Evolutionary conservation across 2,113 vertebrate genomes (phyloP), one percentile per base, ranked within the genome.

Genomic region (Sturnira hondurensis): DNA sequence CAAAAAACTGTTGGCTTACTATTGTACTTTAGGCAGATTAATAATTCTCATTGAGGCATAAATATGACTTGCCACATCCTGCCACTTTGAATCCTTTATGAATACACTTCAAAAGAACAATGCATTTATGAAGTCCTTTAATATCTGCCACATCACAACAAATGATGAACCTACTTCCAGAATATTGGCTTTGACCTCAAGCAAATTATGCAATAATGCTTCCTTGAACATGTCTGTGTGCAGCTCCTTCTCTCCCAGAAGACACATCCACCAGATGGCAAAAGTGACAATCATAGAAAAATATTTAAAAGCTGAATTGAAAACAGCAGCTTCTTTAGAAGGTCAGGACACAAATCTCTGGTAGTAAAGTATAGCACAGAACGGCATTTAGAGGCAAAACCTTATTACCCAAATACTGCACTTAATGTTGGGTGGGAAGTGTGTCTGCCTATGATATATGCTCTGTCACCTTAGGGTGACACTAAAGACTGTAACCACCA

Each of bases 241-340:
- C 22, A 67, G 71, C 33, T 81, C 91, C 68, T 86, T 80, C 33
- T 74, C n/a, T 94, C 88, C 47, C 78, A 86, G 73, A 96, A 96
- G 92, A 87, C 89, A 76, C 43, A 91, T 63, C 86, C 71, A 71
- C 54, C 94, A 97, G 94, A 96, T 93, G 95, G 95, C 74, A 63
- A 82, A 89, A 88, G 78, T 89, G 91, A 94, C 91, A 97, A 94
- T 31, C 68, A 95, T 63, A 86, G 73, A 47, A 84, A 80, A 68
- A 78, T 92, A 74, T 92, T 80, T n/a, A 50, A 94, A 94, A 94
- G 77, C 86, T 81, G 50, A 65, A 33, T 61, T 65, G 47, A 71
- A 67, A 93, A 86, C 31, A 90, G 81, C 31, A 96, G 77, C 43
- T 91, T 91, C 86, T 93, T 88, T 56, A 89, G 93, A 95, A 95